These are phyloP conservation scores for Monopis laevigella DNA, from an alignment of 2,888 invertebrate genomes.

Conservation along the genomic window DNA sequence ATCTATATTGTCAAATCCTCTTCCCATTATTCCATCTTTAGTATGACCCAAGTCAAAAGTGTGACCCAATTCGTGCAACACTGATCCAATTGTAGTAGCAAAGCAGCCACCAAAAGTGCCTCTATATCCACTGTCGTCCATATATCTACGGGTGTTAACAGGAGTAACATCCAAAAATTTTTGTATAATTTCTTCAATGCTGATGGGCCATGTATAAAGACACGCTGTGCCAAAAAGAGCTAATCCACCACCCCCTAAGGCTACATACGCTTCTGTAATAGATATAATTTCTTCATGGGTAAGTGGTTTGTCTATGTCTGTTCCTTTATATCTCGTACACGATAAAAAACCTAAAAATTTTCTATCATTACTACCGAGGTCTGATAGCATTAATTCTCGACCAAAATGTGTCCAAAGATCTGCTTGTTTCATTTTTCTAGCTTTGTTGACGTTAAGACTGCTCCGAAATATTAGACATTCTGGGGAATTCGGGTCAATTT, in stretches of 20 bases:
- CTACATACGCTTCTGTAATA: conserved; percentile 84
- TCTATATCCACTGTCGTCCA: conserved; percentile 94
- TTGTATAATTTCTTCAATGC: conserved; percentile 72
- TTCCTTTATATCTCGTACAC: conserved; percentile 81
- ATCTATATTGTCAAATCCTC: conserved; percentile 86
- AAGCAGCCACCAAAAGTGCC: conserved; percentile 88
- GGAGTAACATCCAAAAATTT: conserved; percentile 58
- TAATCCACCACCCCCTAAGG: conserved; percentile 90
- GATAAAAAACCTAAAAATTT: conserved; percentile 93
- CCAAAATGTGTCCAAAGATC: conserved; percentile 89
- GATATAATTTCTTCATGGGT: conserved; percentile 75
- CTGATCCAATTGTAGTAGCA: conserved; percentile 90
- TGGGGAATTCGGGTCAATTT: conserved; percentile 62
- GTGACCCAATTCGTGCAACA: conserved; percentile 93
- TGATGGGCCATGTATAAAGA: conserved; percentile 88
- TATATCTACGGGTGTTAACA: conserved; percentile 76
- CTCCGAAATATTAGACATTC: conserved; percentile 81
- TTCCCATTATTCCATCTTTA: conserved; percentile 90
- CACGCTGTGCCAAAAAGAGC: conserved; percentile 92
- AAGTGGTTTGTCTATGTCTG: conserved; percentile 66
- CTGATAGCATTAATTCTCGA: conserved; percentile 81
- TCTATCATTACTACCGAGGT: conserved; percentile 70
- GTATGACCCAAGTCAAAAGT: conserved; percentile 95
- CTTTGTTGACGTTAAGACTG: conserved; percentile 73
- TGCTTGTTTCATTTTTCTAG: conserved; percentile 76